These are phyloP conservation scores for Andinoacara biseriatus DNA, from an alignment of 2,113 vertebrate genomes.

Conservation along the genomic window DNA sequence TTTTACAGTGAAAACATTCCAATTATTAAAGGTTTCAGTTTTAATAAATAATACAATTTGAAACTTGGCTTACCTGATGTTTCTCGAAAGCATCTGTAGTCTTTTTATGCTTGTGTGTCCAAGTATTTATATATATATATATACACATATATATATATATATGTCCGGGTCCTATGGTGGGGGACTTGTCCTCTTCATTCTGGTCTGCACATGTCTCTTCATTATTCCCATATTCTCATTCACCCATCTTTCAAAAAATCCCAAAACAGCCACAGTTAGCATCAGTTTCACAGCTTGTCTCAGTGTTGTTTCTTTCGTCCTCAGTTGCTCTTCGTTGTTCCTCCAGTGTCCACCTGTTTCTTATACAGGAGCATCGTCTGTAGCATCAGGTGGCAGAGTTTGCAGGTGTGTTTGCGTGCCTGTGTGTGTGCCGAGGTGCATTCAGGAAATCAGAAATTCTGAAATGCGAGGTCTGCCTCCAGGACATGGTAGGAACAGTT, in stretches of 20 bases:
- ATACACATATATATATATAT: not conserved
- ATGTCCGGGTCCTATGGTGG: not conserved
- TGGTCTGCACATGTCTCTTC: not conserved
- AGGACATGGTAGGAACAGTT: not conserved
- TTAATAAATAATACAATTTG: rapidly evolving
- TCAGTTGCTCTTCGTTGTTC: not conserved
- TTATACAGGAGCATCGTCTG: constrained; percentile 13
- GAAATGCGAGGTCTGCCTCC: constrained; percentile 29
- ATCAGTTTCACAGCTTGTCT: not conserved
- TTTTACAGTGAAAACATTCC: not conserved
- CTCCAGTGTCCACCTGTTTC: constrained; percentile 27
- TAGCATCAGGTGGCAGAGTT: not conserved
- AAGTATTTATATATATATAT: not conserved
- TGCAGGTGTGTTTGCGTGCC: not conserved
- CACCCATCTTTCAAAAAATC: not conserved
- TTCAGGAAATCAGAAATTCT: constrained; percentile 60
- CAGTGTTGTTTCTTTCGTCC: not conserved
- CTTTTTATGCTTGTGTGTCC: not conserved
- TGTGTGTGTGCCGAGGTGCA: not conserved
- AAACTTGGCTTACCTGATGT: constrained; percentile 51
- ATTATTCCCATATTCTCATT: not conserved
- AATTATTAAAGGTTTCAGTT: not conserved
- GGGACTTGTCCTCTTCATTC: constrained; percentile 17
- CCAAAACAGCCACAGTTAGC: not conserved
- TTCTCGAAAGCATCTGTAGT: constrained; percentile 7